Conservation (phyloP, 2,797 vertebrate genomes). For the Muscicapa striata region DNA sequence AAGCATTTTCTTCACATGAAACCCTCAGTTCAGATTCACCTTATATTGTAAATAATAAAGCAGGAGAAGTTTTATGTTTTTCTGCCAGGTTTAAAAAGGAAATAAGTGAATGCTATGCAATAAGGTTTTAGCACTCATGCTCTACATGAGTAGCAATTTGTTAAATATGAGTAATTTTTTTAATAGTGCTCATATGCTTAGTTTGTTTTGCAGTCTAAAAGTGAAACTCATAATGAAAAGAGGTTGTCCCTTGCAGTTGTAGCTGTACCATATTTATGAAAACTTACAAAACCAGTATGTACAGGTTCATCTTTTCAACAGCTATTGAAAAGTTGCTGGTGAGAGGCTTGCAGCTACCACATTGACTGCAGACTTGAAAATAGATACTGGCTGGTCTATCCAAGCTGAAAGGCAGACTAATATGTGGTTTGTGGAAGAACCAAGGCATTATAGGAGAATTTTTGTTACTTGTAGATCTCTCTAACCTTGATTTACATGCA, state of each 20-base stretch:
- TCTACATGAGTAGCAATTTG: neutral
- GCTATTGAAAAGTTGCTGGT: neutral
- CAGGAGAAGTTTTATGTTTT: constrained; percentile 2
- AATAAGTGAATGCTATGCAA: neutral
- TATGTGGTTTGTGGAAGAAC: rapidly evolving
- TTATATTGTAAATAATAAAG: constrained; percentile 1
- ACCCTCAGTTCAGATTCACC: neutral
- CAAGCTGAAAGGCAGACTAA: neutral
- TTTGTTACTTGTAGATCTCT: neutral
- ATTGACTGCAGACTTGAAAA: neutral
- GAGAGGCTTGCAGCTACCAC: neutral
- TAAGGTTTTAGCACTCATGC: neutral
- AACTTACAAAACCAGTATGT: neutral
- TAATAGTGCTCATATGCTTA: neutral
- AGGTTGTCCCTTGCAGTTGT: neutral
- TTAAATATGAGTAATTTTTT: neutral
- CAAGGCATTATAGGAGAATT: neutral
- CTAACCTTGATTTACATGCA: neutral
- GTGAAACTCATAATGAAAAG: neutral
- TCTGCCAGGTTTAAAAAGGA: neutral
- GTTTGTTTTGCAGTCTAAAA: neutral
- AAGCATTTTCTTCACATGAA: neutral
- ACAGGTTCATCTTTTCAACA: neutral
- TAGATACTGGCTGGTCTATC: neutral
- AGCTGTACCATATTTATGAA: neutral